Evolutionary conservation across 2,113 vertebrate genomes (phyloP).

Genomic region (Riparia riparia): DNA sequence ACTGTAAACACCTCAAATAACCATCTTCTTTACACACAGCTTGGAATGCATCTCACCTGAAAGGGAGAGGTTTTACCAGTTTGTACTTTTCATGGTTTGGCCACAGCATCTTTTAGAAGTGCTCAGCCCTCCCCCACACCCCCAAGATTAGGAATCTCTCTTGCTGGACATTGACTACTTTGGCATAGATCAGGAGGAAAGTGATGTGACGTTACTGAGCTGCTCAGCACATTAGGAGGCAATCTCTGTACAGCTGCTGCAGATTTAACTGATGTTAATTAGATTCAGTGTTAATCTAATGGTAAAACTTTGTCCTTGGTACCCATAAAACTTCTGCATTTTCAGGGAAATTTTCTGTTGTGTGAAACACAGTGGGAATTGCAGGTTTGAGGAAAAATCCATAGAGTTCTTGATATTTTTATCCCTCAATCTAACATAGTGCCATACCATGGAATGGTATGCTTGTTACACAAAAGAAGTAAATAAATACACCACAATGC

Average conservation of each 20-base stretch:
- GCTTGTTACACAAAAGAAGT: not conserved
- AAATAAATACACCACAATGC: not conserved
- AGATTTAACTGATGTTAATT: not conserved
- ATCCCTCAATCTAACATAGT: not conserved
- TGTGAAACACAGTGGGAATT: not conserved
- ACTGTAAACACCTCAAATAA: not conserved
- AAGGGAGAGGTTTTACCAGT: not conserved
- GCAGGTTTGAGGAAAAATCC: not conserved
- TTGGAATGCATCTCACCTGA: not conserved
- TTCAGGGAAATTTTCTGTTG: not conserved
- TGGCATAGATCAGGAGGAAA: not conserved
- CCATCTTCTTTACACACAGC: not conserved
- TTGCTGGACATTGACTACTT: not conserved
- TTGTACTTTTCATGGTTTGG: not conserved
- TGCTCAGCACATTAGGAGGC: not conserved
- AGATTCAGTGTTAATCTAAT: not conserved
- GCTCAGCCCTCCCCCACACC: accelerated
- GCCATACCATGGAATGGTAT: not conserved
- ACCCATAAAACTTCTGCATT: not conserved
- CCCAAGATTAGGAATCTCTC: not conserved
- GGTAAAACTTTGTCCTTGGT: not conserved
- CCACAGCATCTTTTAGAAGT: not conserved
- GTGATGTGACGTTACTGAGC: not conserved
- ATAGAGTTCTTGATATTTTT: not conserved
- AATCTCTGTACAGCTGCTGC: not conserved